Evolutionary conservation across 2,888 invertebrate species (phyloP), one percentile per base, ranked within the genome.

Genomic region (Sarcophaga rosellei): DNA sequence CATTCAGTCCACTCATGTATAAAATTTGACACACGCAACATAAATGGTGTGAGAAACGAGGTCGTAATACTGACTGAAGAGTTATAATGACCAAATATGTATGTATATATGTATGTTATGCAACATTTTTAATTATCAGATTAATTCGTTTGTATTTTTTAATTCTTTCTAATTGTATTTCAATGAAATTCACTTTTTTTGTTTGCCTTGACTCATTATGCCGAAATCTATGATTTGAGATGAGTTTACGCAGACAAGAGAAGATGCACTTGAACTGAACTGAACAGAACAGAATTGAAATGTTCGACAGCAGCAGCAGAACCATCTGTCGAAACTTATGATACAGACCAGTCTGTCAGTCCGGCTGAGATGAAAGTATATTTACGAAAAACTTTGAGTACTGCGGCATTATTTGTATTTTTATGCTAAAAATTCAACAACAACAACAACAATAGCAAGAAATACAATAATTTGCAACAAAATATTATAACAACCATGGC

Each of bases 401-500:
- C 83, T 86, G 86, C 83, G 86, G 86, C 83, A 81, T 74, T 86
- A 84, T 86, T 83, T 81, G 80, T 78, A 63, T 77, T 81, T 83
- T 81, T 84, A 78, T 84, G 77, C 69, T 69, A 74, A 83, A 76
- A 63, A 4, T 63, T 57, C 2, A 15, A 72, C n/a, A 81, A 59
- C 23, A 72, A 53, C 12, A 68, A 72, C n/a, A 81, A 47, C 21
- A 72, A 53, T 12, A 68, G 61, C 47, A 74, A 57, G 35, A 10
- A 53, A 25, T 59, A 17, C 3, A 53, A 53, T n/a, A 76, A 82
- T 59, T 72, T 70, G 47, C 59, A 79, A 79, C 84, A 85, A 81
- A 78, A 81, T 78, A 74, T 84, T 69, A 57, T 69, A 61, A 79
- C 79, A 79, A 84, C 59, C 65, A 21, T 62, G 63, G 74, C 69